These are phyloP conservation scores for Thaumatotibia leucotreta DNA, from an alignment of 1,140 invertebrate genomes.

Conservation along the genomic window DNA sequence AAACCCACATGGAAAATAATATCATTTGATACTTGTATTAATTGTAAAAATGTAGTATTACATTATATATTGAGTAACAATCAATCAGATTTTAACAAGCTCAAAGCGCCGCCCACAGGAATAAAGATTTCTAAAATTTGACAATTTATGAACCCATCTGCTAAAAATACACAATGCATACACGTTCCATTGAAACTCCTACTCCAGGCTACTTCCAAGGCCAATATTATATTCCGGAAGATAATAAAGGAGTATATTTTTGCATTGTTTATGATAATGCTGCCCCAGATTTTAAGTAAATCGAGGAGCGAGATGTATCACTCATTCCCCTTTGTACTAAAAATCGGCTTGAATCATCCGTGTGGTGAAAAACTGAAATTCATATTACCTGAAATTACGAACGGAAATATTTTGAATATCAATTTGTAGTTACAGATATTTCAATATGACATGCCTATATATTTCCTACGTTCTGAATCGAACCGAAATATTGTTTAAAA, in stretches of 20 bases:
- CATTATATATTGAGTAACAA: too few species aligned
- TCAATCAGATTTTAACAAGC: neutral
- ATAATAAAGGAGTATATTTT: slow-evolving; percentile 2
- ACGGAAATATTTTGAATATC: neutral
- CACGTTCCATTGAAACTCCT: neutral
- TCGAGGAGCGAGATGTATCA: neutral
- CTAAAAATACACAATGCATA: neutral
- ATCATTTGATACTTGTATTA: too few species aligned
- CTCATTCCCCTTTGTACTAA: neutral
- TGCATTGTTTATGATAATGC: slow-evolving; percentile 10
- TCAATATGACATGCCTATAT: too few species aligned
- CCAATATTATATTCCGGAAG: neutral
- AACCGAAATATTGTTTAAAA: too few species aligned
- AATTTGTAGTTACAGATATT: too few species aligned
- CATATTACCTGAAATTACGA: too few species aligned
- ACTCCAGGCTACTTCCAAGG: neutral
- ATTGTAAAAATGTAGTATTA: too few species aligned
- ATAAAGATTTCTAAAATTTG: neutral
- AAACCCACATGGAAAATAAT: too few species aligned
- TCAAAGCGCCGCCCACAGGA: neutral
- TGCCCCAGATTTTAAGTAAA: slow-evolving; percentile 11
- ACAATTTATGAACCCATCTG: neutral
- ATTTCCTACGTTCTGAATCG: too few species aligned
- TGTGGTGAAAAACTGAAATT: neutral
- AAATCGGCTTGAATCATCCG: slow-evolving; percentile 8